Evolutionary conservation across 2,797 vertebrate species (phyloP), one percentile per base, ranked within the genome.

Genomic region (Galagoides demidoff): DNA sequence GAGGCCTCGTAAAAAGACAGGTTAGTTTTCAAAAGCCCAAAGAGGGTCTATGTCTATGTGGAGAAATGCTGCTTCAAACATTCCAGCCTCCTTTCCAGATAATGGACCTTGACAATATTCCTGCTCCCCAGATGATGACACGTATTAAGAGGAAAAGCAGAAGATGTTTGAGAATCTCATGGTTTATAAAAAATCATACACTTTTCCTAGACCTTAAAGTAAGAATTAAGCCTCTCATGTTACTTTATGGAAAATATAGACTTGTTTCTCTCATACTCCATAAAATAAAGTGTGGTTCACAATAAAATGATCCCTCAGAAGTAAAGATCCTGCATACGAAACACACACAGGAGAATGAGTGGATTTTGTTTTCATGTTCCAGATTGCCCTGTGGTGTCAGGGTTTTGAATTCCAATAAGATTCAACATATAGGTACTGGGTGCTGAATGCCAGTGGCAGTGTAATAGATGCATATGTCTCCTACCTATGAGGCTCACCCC

Each of bases 361-460:
- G 5, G 77, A 81, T 89, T 93, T 93, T 88, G n/a, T 88, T 84
- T 79, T 31, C 57, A 17, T 57, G 27, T 91, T 88, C 45, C 22
- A 76, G 59, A 43, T 79, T 89, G 39, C 39, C 81, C 49, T 92
- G 31, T 84, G 82, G 22, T 27, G 3, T 85, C 89, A 90, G 63
- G 52, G 11, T 90, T 96, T 94, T 92, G 77, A 82, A 74, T 95
- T 64, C 57, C 37, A 86, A 19, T 66, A 82, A 71, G 93, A 87
- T 83, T 70, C 37, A 77, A 55, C 27, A 43, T 74, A 61, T 5
- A 74, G 64, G 10, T 52, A 68, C 55, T 88, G 64, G 64, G 16
- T 82, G 73, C 66, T 95, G 90, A 96, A 43, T 82, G 61, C 93
- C 37, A 66, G 37, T 73, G 85, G 45, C 49, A 76, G 34, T 19